Evolutionary conservation across 2,113 vertebrate species (phyloP).

Genomic region (Channa argus): DNA sequence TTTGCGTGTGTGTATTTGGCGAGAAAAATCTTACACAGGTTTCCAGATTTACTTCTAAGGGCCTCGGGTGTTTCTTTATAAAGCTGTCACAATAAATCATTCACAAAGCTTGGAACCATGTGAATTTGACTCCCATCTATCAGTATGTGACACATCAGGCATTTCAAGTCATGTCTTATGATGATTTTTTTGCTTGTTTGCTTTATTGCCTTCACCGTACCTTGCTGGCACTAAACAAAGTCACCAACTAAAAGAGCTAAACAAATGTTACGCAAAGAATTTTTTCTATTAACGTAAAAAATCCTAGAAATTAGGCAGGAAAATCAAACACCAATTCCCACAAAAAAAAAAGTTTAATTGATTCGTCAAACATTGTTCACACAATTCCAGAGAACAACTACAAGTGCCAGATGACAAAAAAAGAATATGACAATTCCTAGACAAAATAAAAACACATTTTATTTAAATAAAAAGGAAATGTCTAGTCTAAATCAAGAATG

Average conservation of each 20-base stretch:
- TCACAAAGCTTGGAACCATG: not conserved
- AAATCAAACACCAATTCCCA: constrained; percentile 50
- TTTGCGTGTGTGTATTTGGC: not conserved
- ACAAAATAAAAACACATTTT: constrained; percentile 61
- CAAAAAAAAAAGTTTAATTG: constrained; percentile 71
- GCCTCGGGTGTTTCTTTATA: constrained; percentile 31
- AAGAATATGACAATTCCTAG: constrained; percentile 52
- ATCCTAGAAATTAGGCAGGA: not conserved
- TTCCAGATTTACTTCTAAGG: constrained; percentile 32
- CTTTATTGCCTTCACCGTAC: not conserved
- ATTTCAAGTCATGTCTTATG: constrained; percentile 4
- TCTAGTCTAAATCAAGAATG: not conserved
- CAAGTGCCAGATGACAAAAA: constrained; percentile 69
- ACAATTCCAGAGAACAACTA: constrained; percentile 69
- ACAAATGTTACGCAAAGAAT: not conserved
- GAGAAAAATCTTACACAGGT: not conserved
- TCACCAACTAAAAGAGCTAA: not conserved
- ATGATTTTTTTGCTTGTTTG: not conserved
- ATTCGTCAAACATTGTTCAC: constrained; percentile 79
- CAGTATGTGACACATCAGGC: constrained; percentile 51
- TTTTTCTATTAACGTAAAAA: not conserved
- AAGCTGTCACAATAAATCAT: constrained; percentile 59
- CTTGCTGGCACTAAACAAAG: not conserved
- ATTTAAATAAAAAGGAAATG: constrained; percentile 68
- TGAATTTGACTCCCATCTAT: not conserved